A percentile compares a stretch with the other conserved stretches of the same genome.
These are phyloP conservation scores for Callospermophilus lateralis DNA, from an alignment of 2,113 vertebrate species.

Conservation along the genomic window DNA sequence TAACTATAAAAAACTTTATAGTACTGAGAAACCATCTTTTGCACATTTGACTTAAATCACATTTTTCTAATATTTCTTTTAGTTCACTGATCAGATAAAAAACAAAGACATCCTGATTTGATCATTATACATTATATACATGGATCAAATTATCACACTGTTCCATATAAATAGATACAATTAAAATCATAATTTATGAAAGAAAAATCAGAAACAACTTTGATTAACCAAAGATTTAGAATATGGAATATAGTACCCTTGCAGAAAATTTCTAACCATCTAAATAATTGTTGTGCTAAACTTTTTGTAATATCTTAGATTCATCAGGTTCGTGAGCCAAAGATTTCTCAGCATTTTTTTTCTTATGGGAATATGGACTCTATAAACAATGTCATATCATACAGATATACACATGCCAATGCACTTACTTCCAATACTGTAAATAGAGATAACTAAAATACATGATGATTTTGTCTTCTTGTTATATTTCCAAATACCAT, in stretches of 20 bases:
- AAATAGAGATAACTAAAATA: slow-evolving; percentile 25
- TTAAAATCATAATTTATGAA: not conserved
- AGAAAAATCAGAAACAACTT: slow-evolving; percentile 23
- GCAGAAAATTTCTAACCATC: slow-evolving; percentile 62
- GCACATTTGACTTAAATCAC: slow-evolving; percentile 37
- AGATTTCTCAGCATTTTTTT: slow-evolving; percentile 58
- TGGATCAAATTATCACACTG: not conserved
- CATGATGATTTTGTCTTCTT: slow-evolving; percentile 50
- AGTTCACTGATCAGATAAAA: slow-evolving; percentile 55
- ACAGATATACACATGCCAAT: not conserved
- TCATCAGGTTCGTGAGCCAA: not conserved
- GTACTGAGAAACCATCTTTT: slow-evolving; percentile 16
- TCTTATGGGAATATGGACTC: slow-evolving; percentile 21
- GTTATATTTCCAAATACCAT: slow-evolving; percentile 25
- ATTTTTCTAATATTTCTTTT: slow-evolving; percentile 45
- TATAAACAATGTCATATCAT: not conserved
- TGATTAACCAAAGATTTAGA: slow-evolving; percentile 66
- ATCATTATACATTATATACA: not conserved
- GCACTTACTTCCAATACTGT: slow-evolving; percentile 17
- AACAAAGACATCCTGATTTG: not conserved
- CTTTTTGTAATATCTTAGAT: slow-evolving; percentile 8
- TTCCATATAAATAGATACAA: not conserved
- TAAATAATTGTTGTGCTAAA: slow-evolving; percentile 49
- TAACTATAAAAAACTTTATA: slow-evolving; percentile 31
- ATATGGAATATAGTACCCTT: not conserved